Evolutionary conservation across 2,888 invertebrate species (phyloP).

Genomic region (Xylota sylvarum): DNA sequence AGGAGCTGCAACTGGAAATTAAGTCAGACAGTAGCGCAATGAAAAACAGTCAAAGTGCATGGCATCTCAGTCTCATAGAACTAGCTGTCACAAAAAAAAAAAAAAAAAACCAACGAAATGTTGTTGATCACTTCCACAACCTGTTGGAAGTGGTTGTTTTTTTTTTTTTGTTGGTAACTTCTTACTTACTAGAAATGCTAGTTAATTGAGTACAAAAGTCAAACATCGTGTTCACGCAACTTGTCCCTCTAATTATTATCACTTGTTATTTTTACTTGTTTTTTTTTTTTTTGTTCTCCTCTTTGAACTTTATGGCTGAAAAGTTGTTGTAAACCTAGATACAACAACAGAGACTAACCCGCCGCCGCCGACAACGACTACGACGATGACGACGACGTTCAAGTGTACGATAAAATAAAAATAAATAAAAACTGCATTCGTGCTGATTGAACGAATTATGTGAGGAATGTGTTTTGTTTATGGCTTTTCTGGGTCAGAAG

Average conservation of each 20-base stretch:
- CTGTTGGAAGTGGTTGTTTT: constrained; percentile 17
- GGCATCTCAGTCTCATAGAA: too few species aligned
- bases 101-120: too few species aligned
- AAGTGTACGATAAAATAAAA: constrained; percentile 14
- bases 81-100: too few species aligned
- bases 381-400: constrained; percentile 1
- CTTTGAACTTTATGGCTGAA: constrained; percentile 27
- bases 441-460: constrained; percentile 64
- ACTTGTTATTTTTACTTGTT: not conserved
- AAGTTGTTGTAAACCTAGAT: constrained; percentile 14
- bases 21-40: too few species aligned
- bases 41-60: too few species aligned
- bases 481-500: constrained; percentile 69
- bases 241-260: constrained; percentile 52
- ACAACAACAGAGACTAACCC: not conserved
- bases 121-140: constrained; percentile 5
- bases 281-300: not conserved
- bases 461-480: constrained; percentile 56
- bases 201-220: constrained; percentile 66
- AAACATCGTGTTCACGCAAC: constrained; percentile 54
- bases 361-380: not conserved
- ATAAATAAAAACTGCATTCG: constrained; percentile 43
- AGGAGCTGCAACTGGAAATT: too few species aligned
- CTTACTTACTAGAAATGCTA: not conserved
- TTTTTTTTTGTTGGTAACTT: not conserved